Evolutionary conservation across 2,113 vertebrate genomes (phyloP), one percentile per base, ranked within the genome.

Genomic region (Nymphicus hollandicus): DNA sequence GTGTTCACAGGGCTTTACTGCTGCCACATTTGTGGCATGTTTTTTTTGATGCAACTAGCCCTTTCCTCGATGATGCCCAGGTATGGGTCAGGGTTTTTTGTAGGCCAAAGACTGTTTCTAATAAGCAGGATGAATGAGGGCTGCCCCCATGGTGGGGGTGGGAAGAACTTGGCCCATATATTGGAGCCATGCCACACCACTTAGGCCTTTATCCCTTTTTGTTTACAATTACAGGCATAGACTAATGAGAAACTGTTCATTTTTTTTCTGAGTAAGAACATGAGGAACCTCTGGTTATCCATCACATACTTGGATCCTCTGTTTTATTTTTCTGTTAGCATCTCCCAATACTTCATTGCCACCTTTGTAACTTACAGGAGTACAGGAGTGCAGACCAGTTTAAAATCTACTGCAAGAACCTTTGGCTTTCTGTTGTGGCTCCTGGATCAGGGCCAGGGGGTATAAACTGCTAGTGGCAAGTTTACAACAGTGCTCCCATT

Each of bases 331-430:
- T 66, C 55, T 86, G 0, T 94, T 86, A 16, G 10, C 33, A 18
- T 79, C 73, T 95, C 52, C 80, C 56, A 79, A 2, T 81, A 87
- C 69, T 74, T 90, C 70, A 44, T 90, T 84, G 65, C 29, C 52
- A 89, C 52, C 88, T 86, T 74, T 84, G 66, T 92, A 88, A 92
- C n/a, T 76, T 72, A 65, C 50, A 74, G 80, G 53, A 95, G 71
- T 46, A 41, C 3, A 8, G 68, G 73, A 58, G 56, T 58, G 33
- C 20, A n/a, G 83, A 85, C 47, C 69, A 69, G 65, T 88, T 93
- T 92, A 92, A 94, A 95, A 93, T 52, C 80, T 33, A 69, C 44
- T 82, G 88, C 92, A 94, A 89, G 77, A 68, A 47, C 27, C 65
- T 91, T 91, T 10, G 39, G 58, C 64, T 69, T 78, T 91, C 73